Evolutionary conservation across 2,888 invertebrate genomes (phyloP), one percentile per base, ranked within the genome.

Genomic region (Papilio demoleus): DNA sequence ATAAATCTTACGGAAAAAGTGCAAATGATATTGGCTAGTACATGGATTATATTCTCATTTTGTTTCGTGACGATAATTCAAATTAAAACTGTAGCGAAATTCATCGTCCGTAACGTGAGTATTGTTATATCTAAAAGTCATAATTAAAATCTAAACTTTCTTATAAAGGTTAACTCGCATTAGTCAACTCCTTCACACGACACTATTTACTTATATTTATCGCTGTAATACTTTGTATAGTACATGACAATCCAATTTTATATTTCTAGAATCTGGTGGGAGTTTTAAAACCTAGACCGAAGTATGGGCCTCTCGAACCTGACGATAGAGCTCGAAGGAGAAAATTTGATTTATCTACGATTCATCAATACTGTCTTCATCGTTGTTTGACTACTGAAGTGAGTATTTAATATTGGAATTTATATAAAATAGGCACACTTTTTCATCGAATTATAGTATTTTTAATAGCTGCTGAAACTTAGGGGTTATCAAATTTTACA

Each of bases 271-370:
- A 87, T 76, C 73, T 88, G 68, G 77, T 78, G 0, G 85, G 80
- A 17, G 72, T 82, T 14, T 82, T 88, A 40, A 77, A 73, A 70
- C 74, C 79, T 66, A 80, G 76, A 70, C 68, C 65, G 24, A 80
- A 80, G 67, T 88, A 88, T 64, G 90, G 90, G 1, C 87, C 90
- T 0, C 81, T 83, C 0, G 88, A 89, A 19, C 38, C 72, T 0
- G 82, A 82, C 2, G 85, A 88, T 60, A 78, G 86, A 14, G 79
- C 77, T 70, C 73, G 72, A 31, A 81, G 89, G 68, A 77, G 75
- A 59, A 71, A 71, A 58, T 88, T 81, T 71, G 79, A 81, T 65
- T 82, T 83, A 67, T 78, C 77, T 9, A 70, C 79, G n/a, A 74
- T 79, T 60, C 76, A 79, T 56, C 79, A 83, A 50, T 80, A 79